A percentile compares a stretch with the other conserved stretches of the same genome.
phyloP scores from a whole-genome alignment of 2,113 vertebrate species.

The Brachypodius melanocephalos region DNA sequence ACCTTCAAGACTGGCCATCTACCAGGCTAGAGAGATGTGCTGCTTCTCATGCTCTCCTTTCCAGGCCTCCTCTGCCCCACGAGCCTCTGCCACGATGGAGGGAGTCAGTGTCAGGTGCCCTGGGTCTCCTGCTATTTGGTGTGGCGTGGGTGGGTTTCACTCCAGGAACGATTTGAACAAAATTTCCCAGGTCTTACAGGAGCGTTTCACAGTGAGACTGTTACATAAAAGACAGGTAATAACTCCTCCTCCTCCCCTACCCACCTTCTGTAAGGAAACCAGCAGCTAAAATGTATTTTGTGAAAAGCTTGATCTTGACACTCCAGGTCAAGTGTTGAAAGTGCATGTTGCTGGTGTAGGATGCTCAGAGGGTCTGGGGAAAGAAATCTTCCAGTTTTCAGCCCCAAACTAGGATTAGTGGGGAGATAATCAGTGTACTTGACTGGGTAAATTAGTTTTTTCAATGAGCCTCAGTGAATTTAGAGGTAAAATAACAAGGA shows the following conservation, averaged over 20 bases:
- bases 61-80: neutral
- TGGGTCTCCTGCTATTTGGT: neutral
- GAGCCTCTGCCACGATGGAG: fast-evolving
- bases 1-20: neutral
- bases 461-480: neutral
- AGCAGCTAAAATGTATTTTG: neutral
- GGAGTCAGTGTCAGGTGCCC: neutral
- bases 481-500: neutral
- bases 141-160: neutral
- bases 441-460: neutral
- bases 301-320: neutral
- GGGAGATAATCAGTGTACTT: neutral
- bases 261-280: neutral
- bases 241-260: neutral
- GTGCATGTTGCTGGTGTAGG: fast-evolving
- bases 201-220: neutral
- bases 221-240: neutral
- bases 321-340: neutral
- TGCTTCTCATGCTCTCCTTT: neutral
- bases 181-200: neutral
- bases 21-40: neutral
- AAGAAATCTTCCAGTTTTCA: neutral
- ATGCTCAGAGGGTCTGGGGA: neutral
- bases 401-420: neutral
- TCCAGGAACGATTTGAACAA: neutral